Evolutionary conservation across 2,888 invertebrate genomes (phyloP).

Genomic region (Orthosia gracilis): DNA sequence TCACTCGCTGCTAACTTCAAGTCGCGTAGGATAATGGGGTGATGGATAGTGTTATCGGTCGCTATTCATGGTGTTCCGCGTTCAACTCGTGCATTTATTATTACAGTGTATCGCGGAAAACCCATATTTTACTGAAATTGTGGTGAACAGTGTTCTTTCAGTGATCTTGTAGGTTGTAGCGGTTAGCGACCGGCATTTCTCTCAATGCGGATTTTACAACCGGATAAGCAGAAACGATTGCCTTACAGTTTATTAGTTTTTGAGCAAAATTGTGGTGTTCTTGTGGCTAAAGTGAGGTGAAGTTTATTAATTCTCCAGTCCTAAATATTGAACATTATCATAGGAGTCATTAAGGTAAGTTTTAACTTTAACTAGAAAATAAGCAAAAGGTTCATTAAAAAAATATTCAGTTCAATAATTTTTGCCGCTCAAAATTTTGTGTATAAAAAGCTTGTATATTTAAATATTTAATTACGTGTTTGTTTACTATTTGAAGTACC

Average conservation of each 20-base stretch:
- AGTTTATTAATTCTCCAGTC: slow-evolving; percentile 24
- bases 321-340: slow-evolving; percentile 30
- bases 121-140: slow-evolving; percentile 72
- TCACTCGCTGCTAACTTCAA: slow-evolving; percentile 88
- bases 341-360: slow-evolving; percentile 62
- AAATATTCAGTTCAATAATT: slow-evolving; percentile 1
- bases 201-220: slow-evolving; percentile 74
- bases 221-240: slow-evolving; percentile 62
- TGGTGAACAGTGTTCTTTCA: slow-evolving; percentile 72
- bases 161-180: slow-evolving; percentile 66
- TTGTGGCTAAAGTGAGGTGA: slow-evolving; percentile 70
- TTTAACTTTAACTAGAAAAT: slow-evolving; percentile 31
- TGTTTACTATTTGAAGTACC: slow-evolving; percentile 61
- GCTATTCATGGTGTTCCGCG: slow-evolving; percentile 85
- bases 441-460: neutral
- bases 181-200: slow-evolving; percentile 75
- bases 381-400: neutral
- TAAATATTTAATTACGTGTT: slow-evolving; percentile 21
- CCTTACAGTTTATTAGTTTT: slow-evolving; percentile 53
- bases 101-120: slow-evolving; percentile 80
- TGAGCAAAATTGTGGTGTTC: slow-evolving; percentile 62
- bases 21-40: slow-evolving; percentile 87
- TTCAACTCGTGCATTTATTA: slow-evolving; percentile 82
- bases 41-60: slow-evolving; percentile 91
- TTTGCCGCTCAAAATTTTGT: slow-evolving; percentile 3